Base-by-base conservation (phyloP, 1,140 invertebrate genomes). In the Cepaea nemoralis region DNA sequence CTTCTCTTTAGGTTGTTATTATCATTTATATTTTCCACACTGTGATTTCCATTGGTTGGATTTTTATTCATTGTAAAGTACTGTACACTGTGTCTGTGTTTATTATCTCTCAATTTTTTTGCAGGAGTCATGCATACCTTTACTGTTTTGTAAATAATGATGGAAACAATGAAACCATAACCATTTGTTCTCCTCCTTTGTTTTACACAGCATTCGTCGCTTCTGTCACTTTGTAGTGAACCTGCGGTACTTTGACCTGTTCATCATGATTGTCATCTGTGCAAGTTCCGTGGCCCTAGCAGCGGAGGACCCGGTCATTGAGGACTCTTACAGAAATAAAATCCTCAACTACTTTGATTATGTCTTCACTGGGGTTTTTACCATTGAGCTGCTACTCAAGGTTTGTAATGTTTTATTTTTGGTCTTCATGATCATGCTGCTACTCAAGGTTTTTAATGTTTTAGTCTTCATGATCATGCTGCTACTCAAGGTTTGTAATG, bases 351-450 rank as follows among this genome's bases (percentile, higher is more conserved):
- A 97, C 92, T 98, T 99, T 93, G 99, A 99, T 94, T 99, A 99
- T 93, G 98, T 97, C 88, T 99, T 99, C 93, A 99, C 99, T 83
- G 97, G 97, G 86, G 98, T 99, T 85, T 99, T 99, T 93, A 98
- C 98, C 67, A 94, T 99, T 92, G 99, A 99, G 93, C 98, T 99
- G 97, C 93, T 99, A 91, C 92, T 97, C 22, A 96, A 96, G 92
- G 94, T 95, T 91, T 86, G n/a, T 31, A 24, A 31, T 76, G 42
- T 45, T 45, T 10, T 45, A 10, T 45, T 45, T 45, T 45, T 45
- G 6, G 2, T n/a, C n/a, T 14, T 55, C 50, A 6, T 55, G 8
- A 48, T 19, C 45, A 48, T 48, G 8, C 19, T 48, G 8, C 19
- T 12, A 12, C 45, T 48, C 19, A 19, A 48, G 45, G 45, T 48